These are phyloP conservation scores for Cylloceria caligata DNA, from an alignment of 2,888 invertebrate genomes.

Conservation along the genomic window DNA sequence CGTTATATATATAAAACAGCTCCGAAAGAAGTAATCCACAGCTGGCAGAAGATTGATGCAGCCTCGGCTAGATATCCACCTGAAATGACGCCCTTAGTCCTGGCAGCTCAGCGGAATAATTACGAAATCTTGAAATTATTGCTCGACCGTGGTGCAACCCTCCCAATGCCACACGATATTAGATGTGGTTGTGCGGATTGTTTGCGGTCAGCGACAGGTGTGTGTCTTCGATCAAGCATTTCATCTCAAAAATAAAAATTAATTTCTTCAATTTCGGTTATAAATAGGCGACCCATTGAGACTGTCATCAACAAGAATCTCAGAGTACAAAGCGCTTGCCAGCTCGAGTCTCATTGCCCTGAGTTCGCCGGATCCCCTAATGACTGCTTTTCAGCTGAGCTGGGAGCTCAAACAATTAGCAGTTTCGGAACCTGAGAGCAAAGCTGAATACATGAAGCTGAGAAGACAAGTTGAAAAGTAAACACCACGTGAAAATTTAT, in stretches of 20 bases:
- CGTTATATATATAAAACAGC: slow-evolving; percentile 45
- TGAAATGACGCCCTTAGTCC: slow-evolving; percentile 96
- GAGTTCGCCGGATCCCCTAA: slow-evolving; percentile 95
- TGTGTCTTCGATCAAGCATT: slow-evolving; percentile 74
- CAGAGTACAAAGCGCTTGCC: slow-evolving; percentile 96
- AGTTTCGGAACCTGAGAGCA: slow-evolving; percentile 97
- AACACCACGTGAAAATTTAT: not conserved
- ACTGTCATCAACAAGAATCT: slow-evolving; percentile 95
- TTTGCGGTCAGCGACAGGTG: slow-evolving; percentile 88
- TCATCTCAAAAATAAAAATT: not conserved
- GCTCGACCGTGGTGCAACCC: slow-evolving; percentile 95
- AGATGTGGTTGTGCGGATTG: slow-evolving; percentile 97
- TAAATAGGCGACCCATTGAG: slow-evolving; percentile 89
- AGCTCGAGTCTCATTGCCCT: slow-evolving; percentile 97
- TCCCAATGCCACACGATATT: slow-evolving; percentile 96
- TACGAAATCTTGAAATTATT: slow-evolving; percentile 98
- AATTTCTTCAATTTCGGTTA: not conserved
- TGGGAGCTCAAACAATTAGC: slow-evolving; percentile 97
- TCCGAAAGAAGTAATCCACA: slow-evolving; percentile 86
- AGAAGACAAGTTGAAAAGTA: slow-evolving; percentile 92
- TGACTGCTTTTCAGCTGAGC: slow-evolving; percentile 97
- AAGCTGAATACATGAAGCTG: slow-evolving; percentile 94
- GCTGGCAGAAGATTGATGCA: slow-evolving; percentile 94
- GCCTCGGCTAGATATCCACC: slow-evolving; percentile 95
- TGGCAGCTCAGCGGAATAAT: slow-evolving; percentile 97